These are phyloP conservation scores for Tachystola acroxantha DNA, from an alignment of 2,888 invertebrate genomes.

Conservation along the genomic window DNA sequence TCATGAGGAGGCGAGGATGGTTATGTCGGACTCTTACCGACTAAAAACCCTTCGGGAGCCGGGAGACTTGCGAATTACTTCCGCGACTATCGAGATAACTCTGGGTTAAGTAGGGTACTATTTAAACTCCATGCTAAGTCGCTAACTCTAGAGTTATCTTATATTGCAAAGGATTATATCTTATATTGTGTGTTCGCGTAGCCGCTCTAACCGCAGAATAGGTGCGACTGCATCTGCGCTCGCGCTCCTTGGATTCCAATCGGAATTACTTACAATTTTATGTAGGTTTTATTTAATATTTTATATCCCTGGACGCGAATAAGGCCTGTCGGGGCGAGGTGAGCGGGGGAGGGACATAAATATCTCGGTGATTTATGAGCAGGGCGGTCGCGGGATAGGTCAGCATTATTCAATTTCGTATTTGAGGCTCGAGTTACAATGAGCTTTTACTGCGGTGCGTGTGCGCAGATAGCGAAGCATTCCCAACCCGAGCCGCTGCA, in stretches of 20 bases:
- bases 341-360: slow-evolving; percentile 70
- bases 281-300: slow-evolving; percentile 75
- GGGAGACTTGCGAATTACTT: no score
- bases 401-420: slow-evolving; percentile 79
- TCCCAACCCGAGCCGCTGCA: slow-evolving; percentile 34
- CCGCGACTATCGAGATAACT: no score
- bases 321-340: slow-evolving; percentile 43
- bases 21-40: no score
- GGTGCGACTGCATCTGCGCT: slow-evolving; percentile 49
- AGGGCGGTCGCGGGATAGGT: slow-evolving; percentile 77
- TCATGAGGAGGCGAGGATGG: no score
- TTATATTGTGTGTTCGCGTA: slow-evolving; percentile 24
- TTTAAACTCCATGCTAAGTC: no score
- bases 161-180: no score
- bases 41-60: no score
- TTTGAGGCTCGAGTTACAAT: slow-evolving; percentile 76
- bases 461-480: slow-evolving; percentile 62
- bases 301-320: slow-evolving; percentile 68
- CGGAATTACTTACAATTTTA: slow-evolving; percentile 71
- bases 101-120: no score
- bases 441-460: slow-evolving; percentile 71
- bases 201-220: slow-evolving; percentile 57
- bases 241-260: slow-evolving; percentile 58
- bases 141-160: no score
- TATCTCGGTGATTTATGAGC: slow-evolving; percentile 76